These are phyloP conservation scores for Dysmachus trigonus DNA, from an alignment of 2,888 invertebrate genomes.

Conservation along the genomic window DNA sequence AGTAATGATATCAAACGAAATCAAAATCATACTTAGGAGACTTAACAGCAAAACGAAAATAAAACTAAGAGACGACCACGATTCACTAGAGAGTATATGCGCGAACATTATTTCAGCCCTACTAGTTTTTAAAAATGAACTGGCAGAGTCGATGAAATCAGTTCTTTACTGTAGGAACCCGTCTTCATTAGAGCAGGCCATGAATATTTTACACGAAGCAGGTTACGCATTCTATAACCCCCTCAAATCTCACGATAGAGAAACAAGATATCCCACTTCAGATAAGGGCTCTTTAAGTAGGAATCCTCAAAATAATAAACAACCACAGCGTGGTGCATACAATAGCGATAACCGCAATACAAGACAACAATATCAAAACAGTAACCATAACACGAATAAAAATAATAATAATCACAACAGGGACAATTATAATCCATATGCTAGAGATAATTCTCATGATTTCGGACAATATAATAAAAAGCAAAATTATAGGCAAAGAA, in stretches of 20 bases:
- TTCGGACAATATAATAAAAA: neutral
- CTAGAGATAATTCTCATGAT: neutral
- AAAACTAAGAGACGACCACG: neutral
- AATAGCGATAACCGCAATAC: neutral
- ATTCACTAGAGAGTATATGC: neutral
- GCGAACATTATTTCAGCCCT: constrained; percentile 35
- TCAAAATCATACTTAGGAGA: constrained; percentile 24
- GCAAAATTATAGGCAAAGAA: neutral
- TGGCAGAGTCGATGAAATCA: constrained; percentile 33
- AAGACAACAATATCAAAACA: neutral
- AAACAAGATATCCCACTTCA: neutral
- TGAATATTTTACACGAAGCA: constrained; percentile 36
- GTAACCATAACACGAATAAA: neutral
- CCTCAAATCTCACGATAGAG: neutral
- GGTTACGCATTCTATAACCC: constrained; percentile 1
- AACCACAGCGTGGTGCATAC: neutral
- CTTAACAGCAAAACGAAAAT: constrained; percentile 24
- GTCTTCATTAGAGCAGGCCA: constrained; percentile 21
- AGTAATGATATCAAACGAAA: constrained; percentile 26
- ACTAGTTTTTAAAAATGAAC: constrained; percentile 19
- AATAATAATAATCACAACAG: neutral
- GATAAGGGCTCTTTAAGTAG: neutral
- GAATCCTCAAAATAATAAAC: neutral
- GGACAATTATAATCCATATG: neutral
- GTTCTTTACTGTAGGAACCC: constrained; percentile 28